phyloP scores from a whole-genome alignment of 1,140 invertebrate species.

The Steinernema feltiae region DNA sequence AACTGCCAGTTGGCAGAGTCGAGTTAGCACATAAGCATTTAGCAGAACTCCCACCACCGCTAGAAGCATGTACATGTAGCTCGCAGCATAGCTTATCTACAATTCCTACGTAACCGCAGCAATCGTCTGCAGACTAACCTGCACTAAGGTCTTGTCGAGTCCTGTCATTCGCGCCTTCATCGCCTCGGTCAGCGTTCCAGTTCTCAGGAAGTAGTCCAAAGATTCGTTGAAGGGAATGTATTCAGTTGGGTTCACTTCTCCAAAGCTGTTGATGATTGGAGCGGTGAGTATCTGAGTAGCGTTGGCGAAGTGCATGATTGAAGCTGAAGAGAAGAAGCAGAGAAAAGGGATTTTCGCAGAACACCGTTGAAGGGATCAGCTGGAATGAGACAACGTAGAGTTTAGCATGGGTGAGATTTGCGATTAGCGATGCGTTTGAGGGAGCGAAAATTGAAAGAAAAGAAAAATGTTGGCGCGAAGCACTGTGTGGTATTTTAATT shows the following conservation, averaged over 20 bases:
- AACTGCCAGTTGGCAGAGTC: slow-evolving; percentile 34
- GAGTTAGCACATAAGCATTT: slow-evolving; percentile 35
- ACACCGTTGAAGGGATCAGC: too few relatives aligned
- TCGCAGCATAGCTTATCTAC: slow-evolving; percentile 36
- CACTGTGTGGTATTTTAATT: too few relatives aligned
- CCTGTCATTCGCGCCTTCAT: background rate
- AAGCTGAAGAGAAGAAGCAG: too few relatives aligned
- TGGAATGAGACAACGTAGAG: too few relatives aligned
- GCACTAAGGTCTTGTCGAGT: background rate
- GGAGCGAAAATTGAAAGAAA: too few relatives aligned
- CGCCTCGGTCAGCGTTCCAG: background rate
- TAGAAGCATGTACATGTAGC: slow-evolving; percentile 42
- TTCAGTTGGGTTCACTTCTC: background rate
- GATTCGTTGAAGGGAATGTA: background rate
- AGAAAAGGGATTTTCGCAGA: too few relatives aligned
- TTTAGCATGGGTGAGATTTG: too few relatives aligned
- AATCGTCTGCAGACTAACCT: background rate
- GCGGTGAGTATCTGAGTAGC: background rate
- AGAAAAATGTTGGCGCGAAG: too few relatives aligned
- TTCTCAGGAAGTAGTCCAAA: background rate
- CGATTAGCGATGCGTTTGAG: too few relatives aligned
- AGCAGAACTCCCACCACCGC: slow-evolving; percentile 35
- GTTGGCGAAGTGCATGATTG: background rate
- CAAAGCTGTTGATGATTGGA: background rate
- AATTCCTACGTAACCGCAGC: background rate